phyloP scores from a whole-genome alignment of 2,888 invertebrate species.

The Leptinotarsa rubiginosa region DNA sequence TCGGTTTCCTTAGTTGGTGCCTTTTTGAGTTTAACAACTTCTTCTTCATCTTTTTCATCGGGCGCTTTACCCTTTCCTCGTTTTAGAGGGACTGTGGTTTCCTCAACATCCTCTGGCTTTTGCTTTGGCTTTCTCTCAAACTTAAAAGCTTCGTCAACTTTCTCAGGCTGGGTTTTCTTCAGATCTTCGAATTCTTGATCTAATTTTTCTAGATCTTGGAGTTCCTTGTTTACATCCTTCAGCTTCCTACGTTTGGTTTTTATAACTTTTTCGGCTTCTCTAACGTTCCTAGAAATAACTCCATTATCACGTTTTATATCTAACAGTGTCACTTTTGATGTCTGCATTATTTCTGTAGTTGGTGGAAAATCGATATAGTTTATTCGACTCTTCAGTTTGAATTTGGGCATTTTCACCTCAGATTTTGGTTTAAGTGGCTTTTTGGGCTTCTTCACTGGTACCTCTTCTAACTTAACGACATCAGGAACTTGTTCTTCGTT shows the following conservation, averaged over 20 bases:
- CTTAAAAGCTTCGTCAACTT: slow-evolving; percentile 63
- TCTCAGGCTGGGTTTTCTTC: slow-evolving; percentile 61
- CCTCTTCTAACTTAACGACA: slow-evolving; percentile 73
- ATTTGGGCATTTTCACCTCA: slow-evolving; percentile 70
- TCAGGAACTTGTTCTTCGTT: slow-evolving; percentile 63
- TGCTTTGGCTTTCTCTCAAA: slow-evolving; percentile 57
- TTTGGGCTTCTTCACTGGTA: slow-evolving; percentile 70
- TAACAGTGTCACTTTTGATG: slow-evolving; percentile 59
- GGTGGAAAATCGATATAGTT: slow-evolving; percentile 68
- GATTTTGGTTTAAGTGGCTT: slow-evolving; percentile 53
- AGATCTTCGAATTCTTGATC: slow-evolving; percentile 66
- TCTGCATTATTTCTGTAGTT: slow-evolving; percentile 56
- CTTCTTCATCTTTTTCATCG: slow-evolving; percentile 59
- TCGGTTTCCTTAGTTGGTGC: slow-evolving; percentile 65
- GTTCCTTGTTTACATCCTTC: slow-evolving; percentile 60
- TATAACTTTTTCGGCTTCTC: slow-evolving; percentile 65
- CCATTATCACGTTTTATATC: slow-evolving; percentile 63
- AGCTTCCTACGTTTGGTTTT: slow-evolving; percentile 62
- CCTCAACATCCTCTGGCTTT: slow-evolving; percentile 52
- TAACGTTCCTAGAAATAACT: slow-evolving; percentile 67
- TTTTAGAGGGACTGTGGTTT: slow-evolving; percentile 67
- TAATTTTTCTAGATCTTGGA: slow-evolving; percentile 66
- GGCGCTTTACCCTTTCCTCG: slow-evolving; percentile 69
- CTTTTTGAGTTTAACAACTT: slow-evolving; percentile 66
- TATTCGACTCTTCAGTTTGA: slow-evolving; percentile 79